Evolutionary conservation across 2,797 vertebrate species (phyloP).

Genomic region (Lophotriccus pileatus): DNA sequence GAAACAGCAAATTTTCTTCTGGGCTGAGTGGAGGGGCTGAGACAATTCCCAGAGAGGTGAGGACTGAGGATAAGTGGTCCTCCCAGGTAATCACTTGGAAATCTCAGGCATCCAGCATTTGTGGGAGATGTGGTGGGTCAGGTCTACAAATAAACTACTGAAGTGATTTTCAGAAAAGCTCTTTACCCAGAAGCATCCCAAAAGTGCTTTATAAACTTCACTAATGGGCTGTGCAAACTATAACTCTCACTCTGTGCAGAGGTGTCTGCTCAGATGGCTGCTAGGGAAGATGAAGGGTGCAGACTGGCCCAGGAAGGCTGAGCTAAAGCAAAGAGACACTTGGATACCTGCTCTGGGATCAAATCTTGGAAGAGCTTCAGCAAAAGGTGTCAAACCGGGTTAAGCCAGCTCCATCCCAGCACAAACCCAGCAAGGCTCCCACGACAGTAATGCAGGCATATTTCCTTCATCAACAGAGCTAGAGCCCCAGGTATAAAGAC

Average conservation of each 20-base stretch:
- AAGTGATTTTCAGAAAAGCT: slow-evolving; percentile 26
- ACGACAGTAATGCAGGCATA: background rate
- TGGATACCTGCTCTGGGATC: background rate
- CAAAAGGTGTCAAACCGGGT: background rate
- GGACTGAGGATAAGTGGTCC: background rate
- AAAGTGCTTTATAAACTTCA: slow-evolving; percentile 41
- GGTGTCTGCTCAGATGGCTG: background rate
- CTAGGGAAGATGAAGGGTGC: background rate
- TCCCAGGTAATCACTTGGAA: background rate
- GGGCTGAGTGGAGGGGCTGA: background rate
- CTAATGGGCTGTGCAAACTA: background rate
- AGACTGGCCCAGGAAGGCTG: background rate
- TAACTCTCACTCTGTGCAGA: background rate
- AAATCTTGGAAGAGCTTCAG: background rate
- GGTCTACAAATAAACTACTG: slow-evolving; percentile 4
- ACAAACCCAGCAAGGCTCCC: background rate
- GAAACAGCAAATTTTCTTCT: slow-evolving; percentile 38
- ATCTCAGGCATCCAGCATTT: background rate
- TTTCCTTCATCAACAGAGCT: background rate
- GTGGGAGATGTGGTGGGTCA: background rate
- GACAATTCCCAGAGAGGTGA: background rate
- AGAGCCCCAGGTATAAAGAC: background rate
- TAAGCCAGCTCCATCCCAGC: background rate
- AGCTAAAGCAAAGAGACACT: background rate
- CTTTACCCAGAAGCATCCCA: background rate